These are phyloP conservation scores for Lineus longissimus DNA, from an alignment of 1,140 invertebrate species.

Conservation along the genomic window DNA sequence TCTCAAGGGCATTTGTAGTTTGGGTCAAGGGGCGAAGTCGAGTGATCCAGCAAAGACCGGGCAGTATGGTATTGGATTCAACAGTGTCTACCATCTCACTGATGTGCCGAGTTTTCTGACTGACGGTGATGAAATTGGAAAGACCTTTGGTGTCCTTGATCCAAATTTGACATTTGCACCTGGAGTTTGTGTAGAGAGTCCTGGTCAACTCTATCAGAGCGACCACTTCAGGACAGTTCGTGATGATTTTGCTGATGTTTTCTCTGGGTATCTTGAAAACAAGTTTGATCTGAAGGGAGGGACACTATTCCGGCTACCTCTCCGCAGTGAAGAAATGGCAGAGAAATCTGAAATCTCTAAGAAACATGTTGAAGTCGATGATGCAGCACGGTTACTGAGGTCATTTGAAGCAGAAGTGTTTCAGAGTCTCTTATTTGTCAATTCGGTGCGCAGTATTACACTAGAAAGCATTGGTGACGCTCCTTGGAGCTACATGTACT, in stretches of 20 bases:
- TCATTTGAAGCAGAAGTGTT: no score
- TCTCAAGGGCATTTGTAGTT: constrained; percentile 39
- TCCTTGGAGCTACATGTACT: no score
- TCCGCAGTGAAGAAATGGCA: no score
- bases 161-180: constrained; percentile 23
- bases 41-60: constrained; percentile 37
- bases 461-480: no score
- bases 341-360: no score
- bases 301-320: no score
- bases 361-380: no score
- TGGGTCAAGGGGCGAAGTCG: constrained; percentile 40
- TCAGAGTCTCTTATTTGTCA: no score
- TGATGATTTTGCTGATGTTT: constrained; percentile 14
- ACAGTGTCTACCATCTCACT: constrained; percentile 49
- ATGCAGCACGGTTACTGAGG: no score
- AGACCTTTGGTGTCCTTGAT: constrained; percentile 24
- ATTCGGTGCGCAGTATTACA: no score
- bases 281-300: no score
- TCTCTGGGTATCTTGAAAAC: constrained; percentile 12
- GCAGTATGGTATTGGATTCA: constrained; percentile 48
- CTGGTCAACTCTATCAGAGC: constrained; percentile 13
- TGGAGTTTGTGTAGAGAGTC: constrained; percentile 15
- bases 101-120: constrained; percentile 45
- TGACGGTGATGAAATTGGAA: constrained; percentile 13
- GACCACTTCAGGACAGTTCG: constrained; percentile 8